Base-by-base conservation (phyloP, 2,888 invertebrate genomes). In the Pammene aurita region DNA sequence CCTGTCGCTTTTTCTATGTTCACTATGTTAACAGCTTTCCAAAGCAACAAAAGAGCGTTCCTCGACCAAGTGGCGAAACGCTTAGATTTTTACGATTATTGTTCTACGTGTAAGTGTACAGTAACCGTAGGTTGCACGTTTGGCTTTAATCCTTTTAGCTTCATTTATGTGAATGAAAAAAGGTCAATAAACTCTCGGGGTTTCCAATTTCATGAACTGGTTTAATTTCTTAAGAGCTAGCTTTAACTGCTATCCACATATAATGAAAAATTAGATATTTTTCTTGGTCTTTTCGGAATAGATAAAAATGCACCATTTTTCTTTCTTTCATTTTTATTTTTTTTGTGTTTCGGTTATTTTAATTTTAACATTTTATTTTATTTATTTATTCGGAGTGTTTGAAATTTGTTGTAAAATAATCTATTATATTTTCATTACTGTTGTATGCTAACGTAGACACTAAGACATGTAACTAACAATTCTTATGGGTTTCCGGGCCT, bases 71-170 rank as follows among this genome's bases (percentile, higher is more conserved):
- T 60, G 65, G 63, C 63, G 50, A 57, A 65, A 60, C 63, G 69
- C 69, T 69, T 65, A 54, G 52, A 69, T 42, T 60, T 69, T 65
- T 69, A 69, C 65, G 69, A 41, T 65, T 69, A 69, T 69, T 54
- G 58, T 60, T 55, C 58, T 60, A 69, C 69, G 69, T 69, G 65
- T 63, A 63, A n/a, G n/a, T n/a, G n/a, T 46, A 60, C 38, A 55
- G 65, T 69, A 68, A 44, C 69, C 44, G 41, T 44, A 41, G 58
- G 60, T 16, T 58, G 56, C 68, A 41, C 57, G 67, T 48, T 34
- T 58, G 41, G 14, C 52, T 69, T 34, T 69, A 69, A 69, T 69
- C 69, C 64, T 65, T 65, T 69, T 64, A 69, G 46, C 46, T 65
- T 58, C 65, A 26, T 55, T 54, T 68, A 58, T 52, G 52, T 38